Base-by-base conservation (phyloP, 2,888 invertebrate genomes). In the Plebejus melissa region DNA sequence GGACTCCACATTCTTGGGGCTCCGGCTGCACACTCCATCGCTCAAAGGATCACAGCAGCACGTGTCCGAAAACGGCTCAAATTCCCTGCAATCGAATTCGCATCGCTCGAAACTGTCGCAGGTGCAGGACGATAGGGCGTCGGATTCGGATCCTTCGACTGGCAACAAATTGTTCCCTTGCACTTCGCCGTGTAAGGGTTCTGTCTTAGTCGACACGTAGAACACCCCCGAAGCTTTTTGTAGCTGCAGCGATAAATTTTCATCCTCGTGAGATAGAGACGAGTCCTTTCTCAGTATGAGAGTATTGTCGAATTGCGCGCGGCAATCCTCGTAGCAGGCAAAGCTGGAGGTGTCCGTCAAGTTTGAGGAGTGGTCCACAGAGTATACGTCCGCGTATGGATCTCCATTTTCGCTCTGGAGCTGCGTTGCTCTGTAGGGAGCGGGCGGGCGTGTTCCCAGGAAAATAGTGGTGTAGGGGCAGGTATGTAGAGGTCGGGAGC, bases 61-160 rank as follows among this genome's bases (percentile, higher is more conserved):
- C 76, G 95, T 95, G 80, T 95, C 95, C 77, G 95, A 95, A 82
- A 94, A 91, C 58, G 94, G 94, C 81, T 95, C 95, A 81, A 94
- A 94, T 81, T 94, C 94, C 82, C 90, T 89, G 83, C 94, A 94
- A 79, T 94, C 94, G 82, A 94, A 94, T 80, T 94, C 94, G 81
- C 94, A 94, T 80, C 94, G 89, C 82, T 94, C 94, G 79, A 94
- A 94, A 81, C 94, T 94, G 80, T 93, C 94, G 81, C 94, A 94
- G 41, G 93, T 93, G 79, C 94, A 94, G n/a, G 94, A 92, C n/a
- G 94, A 94, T 75, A 94, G 79, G n/a, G 91, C 93, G 82, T 94
- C 94, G n/a, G 93, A 93, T 76, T 91, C 93, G 2, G 89, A 89
- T 76, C 87, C 91, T 78, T 93, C 93, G 2, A 87, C 88, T 46